Evolutionary conservation across 2,888 invertebrate species (phyloP).

Genomic region (Thymelicus acteon): DNA sequence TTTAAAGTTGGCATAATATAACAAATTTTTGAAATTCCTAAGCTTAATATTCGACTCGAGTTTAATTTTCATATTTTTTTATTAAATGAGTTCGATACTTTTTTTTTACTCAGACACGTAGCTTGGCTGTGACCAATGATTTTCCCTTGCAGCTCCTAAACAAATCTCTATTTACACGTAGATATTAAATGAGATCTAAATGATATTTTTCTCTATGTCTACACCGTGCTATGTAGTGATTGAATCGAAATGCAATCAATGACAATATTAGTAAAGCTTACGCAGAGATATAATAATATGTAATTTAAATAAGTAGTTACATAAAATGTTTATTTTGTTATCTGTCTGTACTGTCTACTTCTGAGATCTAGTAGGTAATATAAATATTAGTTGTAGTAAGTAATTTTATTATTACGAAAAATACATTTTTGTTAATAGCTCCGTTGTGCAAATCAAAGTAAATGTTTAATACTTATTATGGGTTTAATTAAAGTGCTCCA

Average conservation of each 20-base stretch:
- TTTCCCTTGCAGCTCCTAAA: not conserved
- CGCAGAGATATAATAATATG: conserved; percentile 46
- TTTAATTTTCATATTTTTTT: not conserved
- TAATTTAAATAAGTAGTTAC: conserved; percentile 16
- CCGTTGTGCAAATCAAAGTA: no score
- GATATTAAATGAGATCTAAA: not conserved
- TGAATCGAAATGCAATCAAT: conserved; percentile 52
- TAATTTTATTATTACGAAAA: not conserved
- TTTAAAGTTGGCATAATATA: no score
- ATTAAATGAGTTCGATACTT: no score
- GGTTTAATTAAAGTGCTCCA: no score
- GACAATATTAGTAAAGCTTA: conserved; percentile 65
- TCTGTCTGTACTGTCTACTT: conserved; percentile 16
- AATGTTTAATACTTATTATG: no score
- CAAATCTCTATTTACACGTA: conserved; percentile 4
- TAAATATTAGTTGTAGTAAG: not conserved
- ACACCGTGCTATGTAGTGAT: conserved; percentile 51
- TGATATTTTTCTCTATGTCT: conserved; percentile 38
- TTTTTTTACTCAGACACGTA: not conserved
- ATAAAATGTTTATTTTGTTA: conserved; percentile 16
- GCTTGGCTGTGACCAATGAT: conserved; percentile 14
- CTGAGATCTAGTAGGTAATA: not conserved
- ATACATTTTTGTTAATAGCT: no score
- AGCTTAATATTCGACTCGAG: not conserved
- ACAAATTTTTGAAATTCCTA: not conserved